Evolutionary conservation across 2,888 invertebrate species (phyloP), one percentile per base, ranked within the genome.

Genomic region (Lamellibrachia columna): DNA sequence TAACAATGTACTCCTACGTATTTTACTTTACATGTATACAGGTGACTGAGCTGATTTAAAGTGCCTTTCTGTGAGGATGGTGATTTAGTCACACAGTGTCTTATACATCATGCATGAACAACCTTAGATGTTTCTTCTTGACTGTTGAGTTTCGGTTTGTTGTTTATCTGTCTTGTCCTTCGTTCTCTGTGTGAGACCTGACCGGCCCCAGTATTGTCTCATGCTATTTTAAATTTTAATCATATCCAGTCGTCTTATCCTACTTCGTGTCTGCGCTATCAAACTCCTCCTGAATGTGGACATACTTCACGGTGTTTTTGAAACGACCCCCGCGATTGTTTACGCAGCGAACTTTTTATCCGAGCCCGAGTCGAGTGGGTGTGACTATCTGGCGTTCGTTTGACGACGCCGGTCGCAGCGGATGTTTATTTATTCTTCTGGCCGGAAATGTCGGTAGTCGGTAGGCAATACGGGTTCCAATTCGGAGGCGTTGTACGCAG

Each of bases 271-370:
- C 75, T 75, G 22, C 75, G 6, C 0, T 6, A 22, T 75, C 22
- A 75, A 22, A 75, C 7, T 8, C 58, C 58, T 11, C 75, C 75
- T 75, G 75, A 6, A 22, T 22, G 11, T 75, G 15, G 75, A 15
- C 6, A 11, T 15, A 15, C 75, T 15, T 40, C 22, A 75, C 75
- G n/a, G 75, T 6, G 75, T 75, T 75, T 75, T 4, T 75, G 75
- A 75, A 75, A 15, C n/a, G 75, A n/a, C n/a, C 75, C 75, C 75
- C 75, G 22, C n/a, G 75, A 75, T 75, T 75, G 75, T 75, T 75
- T 75, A 75, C 75, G 75, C 75, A n/a, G 75, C n/a, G n/a, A 75
- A 75, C 75, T 75, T 75, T 75, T 75, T 75, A 75, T n/a, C 22
- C 75, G 22, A 22, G 75, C 75, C 75, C 22, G 75, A 22, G 75